Percentiles rank a stretch among this genome's conserved stretches.
These are phyloP conservation scores for Eutrigla gurnardus DNA, from an alignment of 2,797 vertebrate species.

Conservation along the genomic window DNA sequence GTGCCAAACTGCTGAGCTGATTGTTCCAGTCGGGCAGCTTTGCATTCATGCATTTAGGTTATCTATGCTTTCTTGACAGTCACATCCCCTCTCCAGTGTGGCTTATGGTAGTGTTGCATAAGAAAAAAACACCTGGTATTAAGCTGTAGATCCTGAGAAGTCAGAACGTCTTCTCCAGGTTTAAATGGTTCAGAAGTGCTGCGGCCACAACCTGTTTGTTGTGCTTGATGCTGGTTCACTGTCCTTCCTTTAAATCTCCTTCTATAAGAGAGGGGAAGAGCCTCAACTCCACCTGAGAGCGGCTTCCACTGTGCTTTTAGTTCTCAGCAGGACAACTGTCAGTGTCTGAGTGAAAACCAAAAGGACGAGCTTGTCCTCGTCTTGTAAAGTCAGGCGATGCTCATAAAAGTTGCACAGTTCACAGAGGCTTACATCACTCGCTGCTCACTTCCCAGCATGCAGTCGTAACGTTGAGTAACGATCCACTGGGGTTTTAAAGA, in stretches of 20 bases:
- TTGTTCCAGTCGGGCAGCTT: constrained; percentile 59
- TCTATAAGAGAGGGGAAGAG: background rate
- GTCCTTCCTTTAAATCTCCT: constrained; percentile 26
- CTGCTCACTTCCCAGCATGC: constrained; percentile 57
- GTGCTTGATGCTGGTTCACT: constrained; percentile 28
- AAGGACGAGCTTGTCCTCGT: constrained; percentile 22
- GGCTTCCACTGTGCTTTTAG: background rate
- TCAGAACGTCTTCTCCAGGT: constrained; percentile 30
- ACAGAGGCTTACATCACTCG: constrained; percentile 59
- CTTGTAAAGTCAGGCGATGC: constrained; percentile 30
- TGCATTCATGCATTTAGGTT: constrained; percentile 63
- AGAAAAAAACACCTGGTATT: constrained; percentile 23
- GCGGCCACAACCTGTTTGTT: constrained; percentile 39
- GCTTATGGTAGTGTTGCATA: constrained; percentile 52
- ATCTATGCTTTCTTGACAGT: constrained; percentile 57
- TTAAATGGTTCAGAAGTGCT: constrained; percentile 28
- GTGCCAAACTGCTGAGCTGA: constrained; percentile 52
- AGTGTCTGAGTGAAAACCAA: constrained; percentile 12
- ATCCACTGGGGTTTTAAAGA: constrained; percentile 54
- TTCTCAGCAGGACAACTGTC: constrained; percentile 12
- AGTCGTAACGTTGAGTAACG: constrained; percentile 38
- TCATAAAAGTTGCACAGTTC: constrained; percentile 54
- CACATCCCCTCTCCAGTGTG: constrained; percentile 47
- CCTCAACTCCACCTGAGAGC: constrained; percentile 10
- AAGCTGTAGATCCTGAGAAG: constrained; percentile 41